These are phyloP conservation scores for Caenorhabditis wallacei DNA, from an alignment of 2,888 invertebrate species.

Conservation along the genomic window DNA sequence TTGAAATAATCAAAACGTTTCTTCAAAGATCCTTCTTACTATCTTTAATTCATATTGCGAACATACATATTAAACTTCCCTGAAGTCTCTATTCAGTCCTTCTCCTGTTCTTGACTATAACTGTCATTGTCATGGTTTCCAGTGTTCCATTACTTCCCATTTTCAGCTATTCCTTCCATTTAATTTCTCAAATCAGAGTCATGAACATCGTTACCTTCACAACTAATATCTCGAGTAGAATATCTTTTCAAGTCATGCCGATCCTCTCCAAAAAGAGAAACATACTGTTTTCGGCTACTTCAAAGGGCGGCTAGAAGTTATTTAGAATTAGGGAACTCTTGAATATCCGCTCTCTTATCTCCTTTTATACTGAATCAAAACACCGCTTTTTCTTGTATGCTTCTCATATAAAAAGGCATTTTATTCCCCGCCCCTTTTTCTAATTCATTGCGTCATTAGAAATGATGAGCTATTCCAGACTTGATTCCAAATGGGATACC, in stretches of 20 bases:
- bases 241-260: slow-evolving; percentile 1
- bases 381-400: slow-evolving; percentile 29
- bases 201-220: no score
- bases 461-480: slow-evolving; percentile 40
- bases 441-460: not conserved
- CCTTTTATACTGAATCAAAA: slow-evolving; percentile 31
- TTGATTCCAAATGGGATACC: slow-evolving; percentile 68
- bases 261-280: not conserved
- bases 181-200: no score
- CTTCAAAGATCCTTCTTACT: no score
- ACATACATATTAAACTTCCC: no score
- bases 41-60: no score
- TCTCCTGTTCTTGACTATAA: no score
- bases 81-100: no score
- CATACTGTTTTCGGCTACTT: slow-evolving; percentile 25
- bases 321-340: slow-evolving; percentile 8
- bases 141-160: no score
- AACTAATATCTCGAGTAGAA: no score
- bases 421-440: not conserved
- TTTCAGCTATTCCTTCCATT: no score
- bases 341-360: slow-evolving; percentile 13
- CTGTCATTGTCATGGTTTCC: no score
- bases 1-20: no score
- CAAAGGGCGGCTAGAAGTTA: slow-evolving; percentile 6
- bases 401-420: slow-evolving; percentile 18